A percentile compares a stretch with the other conserved stretches of the same genome.
Evolutionary conservation across 2,888 invertebrate species (phyloP).

Genomic region (Leptinotarsa tumamoca): DNA sequence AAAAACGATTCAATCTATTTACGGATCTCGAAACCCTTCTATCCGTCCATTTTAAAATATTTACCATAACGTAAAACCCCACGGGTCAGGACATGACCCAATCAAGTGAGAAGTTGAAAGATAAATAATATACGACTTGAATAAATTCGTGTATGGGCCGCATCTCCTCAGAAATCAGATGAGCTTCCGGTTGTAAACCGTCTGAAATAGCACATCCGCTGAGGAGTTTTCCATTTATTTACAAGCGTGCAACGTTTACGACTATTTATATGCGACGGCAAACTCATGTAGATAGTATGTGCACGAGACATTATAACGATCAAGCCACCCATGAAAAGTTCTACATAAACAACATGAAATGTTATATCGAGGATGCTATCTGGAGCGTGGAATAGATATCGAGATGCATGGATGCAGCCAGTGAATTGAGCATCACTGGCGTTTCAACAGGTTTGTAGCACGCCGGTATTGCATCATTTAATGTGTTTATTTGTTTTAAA

Average conservation of each 20-base stretch:
- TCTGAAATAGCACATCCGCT: conserved; percentile 23
- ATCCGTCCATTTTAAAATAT: neutral
- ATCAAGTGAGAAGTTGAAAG: conserved; percentile 13
- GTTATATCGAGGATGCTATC: conserved; percentile 8
- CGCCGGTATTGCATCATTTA: too few relatives aligned
- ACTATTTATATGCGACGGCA: conserved; percentile 24
- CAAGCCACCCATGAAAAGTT: conserved; percentile 21
- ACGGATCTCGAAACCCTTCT: neutral
- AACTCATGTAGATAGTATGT: conserved; percentile 21
- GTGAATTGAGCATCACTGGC: neutral
- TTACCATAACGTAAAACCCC: neutral
- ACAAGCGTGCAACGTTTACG: conserved; percentile 23
- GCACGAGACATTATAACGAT: conserved; percentile 14
- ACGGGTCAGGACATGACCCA: conserved; percentile 13
- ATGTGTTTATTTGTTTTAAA: too few relatives aligned
- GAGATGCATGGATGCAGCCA: neutral
- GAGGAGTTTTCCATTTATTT: conserved; percentile 23
- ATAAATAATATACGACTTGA: conserved; percentile 12
- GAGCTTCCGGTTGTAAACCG: conserved; percentile 25
- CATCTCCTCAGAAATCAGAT: conserved; percentile 16
- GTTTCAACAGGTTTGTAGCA: conserved; percentile 8
- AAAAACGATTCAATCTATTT: neutral
- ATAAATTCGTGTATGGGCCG: conserved; percentile 5
- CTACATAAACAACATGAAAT: conserved; percentile 19
- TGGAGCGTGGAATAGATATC: conserved; percentile 3